These are phyloP conservation scores for Lasioglossum zephyrum DNA, from an alignment of 2,888 invertebrate species.

Conservation along the genomic window DNA sequence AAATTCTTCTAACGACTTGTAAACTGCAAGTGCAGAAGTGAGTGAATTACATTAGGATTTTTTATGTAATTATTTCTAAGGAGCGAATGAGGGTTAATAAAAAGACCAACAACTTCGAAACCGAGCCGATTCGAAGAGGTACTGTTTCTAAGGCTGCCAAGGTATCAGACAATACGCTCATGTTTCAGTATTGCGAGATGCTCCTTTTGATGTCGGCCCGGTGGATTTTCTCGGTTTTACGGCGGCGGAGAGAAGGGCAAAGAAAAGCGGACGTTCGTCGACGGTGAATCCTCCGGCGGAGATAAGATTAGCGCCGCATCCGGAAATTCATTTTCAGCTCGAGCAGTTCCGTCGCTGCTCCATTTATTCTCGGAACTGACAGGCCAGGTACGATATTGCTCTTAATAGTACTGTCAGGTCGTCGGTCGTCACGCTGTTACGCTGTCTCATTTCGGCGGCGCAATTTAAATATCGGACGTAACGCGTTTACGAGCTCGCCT, in stretches of 20 bases:
- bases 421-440: conserved; percentile 49
- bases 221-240: not conserved
- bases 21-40: not conserved
- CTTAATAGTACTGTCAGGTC: conserved; percentile 56
- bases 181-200: not conserved
- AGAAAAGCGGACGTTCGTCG: conserved; percentile 36
- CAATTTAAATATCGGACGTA: conserved; percentile 58
- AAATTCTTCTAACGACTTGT: no score
- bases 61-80: not conserved
- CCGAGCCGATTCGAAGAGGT: not conserved
- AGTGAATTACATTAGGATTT: not conserved
- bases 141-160: not conserved
- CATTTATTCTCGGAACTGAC: conserved; percentile 60
- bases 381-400: conserved; percentile 58
- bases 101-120: not conserved
- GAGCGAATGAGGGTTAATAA: not conserved
- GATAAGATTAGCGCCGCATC: conserved; percentile 63
- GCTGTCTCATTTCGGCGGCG: conserved; percentile 51
- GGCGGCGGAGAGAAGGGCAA: not conserved
- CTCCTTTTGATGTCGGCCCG: not conserved
- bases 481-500: conserved; percentile 26
- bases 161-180: not conserved
- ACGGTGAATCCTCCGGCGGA: conserved; percentile 34
- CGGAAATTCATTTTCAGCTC: conserved; percentile 64
- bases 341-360: conserved; percentile 55